Base-by-base conservation (phyloP, 2,113 vertebrate species). In the Circaetus cinerascens region DNA sequence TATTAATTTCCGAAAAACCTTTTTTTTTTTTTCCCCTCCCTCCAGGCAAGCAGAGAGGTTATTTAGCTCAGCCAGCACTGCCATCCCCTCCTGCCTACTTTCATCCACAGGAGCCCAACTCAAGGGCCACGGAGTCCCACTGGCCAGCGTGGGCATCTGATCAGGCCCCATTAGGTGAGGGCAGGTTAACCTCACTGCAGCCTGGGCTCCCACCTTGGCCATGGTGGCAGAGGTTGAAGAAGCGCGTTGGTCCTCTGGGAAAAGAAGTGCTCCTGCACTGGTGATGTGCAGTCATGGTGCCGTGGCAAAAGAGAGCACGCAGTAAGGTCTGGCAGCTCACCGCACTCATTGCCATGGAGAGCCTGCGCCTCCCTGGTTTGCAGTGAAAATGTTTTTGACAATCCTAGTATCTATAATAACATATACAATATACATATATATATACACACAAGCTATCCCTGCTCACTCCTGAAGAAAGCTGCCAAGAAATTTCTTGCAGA, bases 221-320 rank as follows among this genome's bases (percentile, higher is more conserved):
- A 0, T 34, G 30, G 40, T 17, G 7, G 11, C 3, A 4, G 21
- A 43, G 10, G 5, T 8, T 15, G 45, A 89, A 64, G 68, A 29
- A 78, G 11, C 1, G 0, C 1, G 0, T 62, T 77, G n/a, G 20
- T 59, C 19, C 34, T 72, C 23, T 48, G 20, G 43, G 25, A 73
- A 51, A 8, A 10, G 1, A 69, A 60, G 32, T 18, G 38, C 16
- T 62, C 14, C 50, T 66, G 50, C 0, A 0, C 62, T 76, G 67
- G 17, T 48, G 41, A 36, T 0, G 7, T 41, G 30, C 30, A 26
- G 19, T 29, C 29, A 48, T 5, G 8, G n/a, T 23, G 53, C 51
- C 2, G 0, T 26, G 14, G 19, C 59, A 40, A 79, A 86, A 55
- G 26, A 64, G 1, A 13, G 9, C 0, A 0, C 2, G 0, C 1